Conservation (phyloP, 2,113 vertebrate genomes). For the Lasiurus cinereus region DNA sequence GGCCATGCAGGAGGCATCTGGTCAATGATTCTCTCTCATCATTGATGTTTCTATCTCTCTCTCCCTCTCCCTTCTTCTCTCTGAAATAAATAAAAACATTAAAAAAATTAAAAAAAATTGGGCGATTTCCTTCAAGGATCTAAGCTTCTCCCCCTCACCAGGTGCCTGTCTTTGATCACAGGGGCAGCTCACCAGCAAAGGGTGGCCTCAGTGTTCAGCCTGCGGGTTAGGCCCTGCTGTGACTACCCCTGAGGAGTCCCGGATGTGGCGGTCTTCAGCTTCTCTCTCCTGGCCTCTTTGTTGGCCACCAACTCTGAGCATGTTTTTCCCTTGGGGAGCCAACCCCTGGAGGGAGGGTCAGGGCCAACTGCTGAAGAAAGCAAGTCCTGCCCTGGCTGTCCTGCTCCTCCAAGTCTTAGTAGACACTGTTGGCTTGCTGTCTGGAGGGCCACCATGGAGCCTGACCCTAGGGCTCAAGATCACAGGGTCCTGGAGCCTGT, state of each 20-base stretch:
- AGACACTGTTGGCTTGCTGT: neutral
- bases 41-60: too few species aligned
- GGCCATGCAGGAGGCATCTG: too few species aligned
- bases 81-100: too few species aligned
- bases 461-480: neutral
- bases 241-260: neutral
- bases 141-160: neutral
- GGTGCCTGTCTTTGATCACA: neutral
- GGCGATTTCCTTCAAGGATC: neutral
- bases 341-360: neutral
- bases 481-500: neutral
- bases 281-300: neutral
- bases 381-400: neutral
- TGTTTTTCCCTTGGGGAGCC: neutral
- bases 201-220: neutral
- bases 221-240: neutral
- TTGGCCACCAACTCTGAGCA: neutral
- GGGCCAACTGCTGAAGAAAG: neutral
- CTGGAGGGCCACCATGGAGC: neutral
- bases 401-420: neutral
- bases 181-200: neutral
- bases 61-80: too few species aligned
- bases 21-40: too few species aligned
- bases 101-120: too few species aligned
- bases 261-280: neutral